Percentiles rank a stretch among this genome's conserved stretches.
Conservation (phyloP, 2,113 vertebrate genomes). For the Labeo catla region DNA sequence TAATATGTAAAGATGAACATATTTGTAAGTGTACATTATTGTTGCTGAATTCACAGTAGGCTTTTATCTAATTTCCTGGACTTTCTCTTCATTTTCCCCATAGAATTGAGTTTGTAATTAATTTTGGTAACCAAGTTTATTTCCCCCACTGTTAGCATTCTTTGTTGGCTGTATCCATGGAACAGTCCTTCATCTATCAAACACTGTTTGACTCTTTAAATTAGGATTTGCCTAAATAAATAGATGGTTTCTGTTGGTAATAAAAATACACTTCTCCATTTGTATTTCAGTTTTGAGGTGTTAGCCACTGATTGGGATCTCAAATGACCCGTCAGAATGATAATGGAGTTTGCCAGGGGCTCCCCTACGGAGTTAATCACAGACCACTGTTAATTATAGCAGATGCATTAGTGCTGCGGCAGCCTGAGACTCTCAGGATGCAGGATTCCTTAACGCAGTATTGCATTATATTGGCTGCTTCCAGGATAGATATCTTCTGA, state of each 20-base stretch:
- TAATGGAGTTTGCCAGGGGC: constrained; percentile 48
- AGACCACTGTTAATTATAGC: constrained; percentile 71
- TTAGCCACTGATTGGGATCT: constrained; percentile 1
- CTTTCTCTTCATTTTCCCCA: too few relatives aligned
- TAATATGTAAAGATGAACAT: too few relatives aligned
- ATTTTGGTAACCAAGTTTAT: too few relatives aligned
- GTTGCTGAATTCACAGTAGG: too few relatives aligned
- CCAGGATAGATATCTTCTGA: background rate
- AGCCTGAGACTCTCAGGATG: constrained; percentile 67
- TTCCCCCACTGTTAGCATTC: too few relatives aligned
- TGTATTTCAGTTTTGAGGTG: constrained; percentile 11
- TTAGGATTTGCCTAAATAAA: background rate
- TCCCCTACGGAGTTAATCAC: constrained; percentile 68
- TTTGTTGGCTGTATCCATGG: too few relatives aligned
- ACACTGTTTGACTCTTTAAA: background rate
- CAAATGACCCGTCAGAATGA: constrained; percentile 41
- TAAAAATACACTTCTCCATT: background rate
- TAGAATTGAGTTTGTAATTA: too few relatives aligned
- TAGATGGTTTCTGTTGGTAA: background rate
- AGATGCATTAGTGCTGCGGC: constrained; percentile 59
- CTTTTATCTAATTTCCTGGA: too few relatives aligned
- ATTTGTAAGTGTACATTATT: too few relatives aligned
- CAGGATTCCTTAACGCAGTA: constrained; percentile 32
- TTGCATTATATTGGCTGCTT: background rate
- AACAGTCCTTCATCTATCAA: background rate